Percentiles rank a stretch among this genome's conserved stretches.
phyloP scores from a whole-genome alignment of 2,113 vertebrate species.

The Mustela nigripes region DNA sequence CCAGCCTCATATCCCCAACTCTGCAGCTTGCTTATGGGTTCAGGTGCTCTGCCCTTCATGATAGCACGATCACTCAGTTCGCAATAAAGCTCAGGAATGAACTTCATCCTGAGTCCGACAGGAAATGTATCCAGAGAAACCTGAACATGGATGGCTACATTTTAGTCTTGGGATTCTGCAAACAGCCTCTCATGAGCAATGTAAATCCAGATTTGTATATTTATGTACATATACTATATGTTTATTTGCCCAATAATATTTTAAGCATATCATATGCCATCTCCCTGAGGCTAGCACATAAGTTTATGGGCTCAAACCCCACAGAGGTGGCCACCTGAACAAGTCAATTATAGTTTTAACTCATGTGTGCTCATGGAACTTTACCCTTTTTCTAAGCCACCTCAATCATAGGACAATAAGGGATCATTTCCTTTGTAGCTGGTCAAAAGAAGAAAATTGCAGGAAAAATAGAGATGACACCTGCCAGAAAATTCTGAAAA shows the following conservation, averaged over 20 bases:
- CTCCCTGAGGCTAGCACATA: slow-evolving; percentile 40
- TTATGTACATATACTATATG: background rate
- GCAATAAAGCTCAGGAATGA: background rate
- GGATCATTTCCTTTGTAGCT: background rate
- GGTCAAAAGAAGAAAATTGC: slow-evolving; percentile 48
- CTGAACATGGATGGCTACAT: background rate
- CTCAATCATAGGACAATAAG: slow-evolving; percentile 13
- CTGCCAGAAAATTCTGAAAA: background rate
- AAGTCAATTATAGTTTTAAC: slow-evolving; percentile 60
- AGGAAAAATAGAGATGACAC: background rate
- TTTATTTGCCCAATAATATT: slow-evolving; percentile 34
- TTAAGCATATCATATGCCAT: slow-evolving; percentile 51
- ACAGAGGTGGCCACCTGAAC: background rate
- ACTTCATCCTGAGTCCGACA: background rate
- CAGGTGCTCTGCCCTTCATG: background rate
- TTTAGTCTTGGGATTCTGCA: background rate
- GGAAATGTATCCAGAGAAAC: slow-evolving; percentile 38
- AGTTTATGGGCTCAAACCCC: slow-evolving; percentile 27
- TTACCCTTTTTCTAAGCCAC: slow-evolving; percentile 60
- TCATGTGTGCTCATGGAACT: background rate
- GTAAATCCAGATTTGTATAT: slow-evolving; percentile 46
- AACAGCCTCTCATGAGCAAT: background rate
- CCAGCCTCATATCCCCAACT: background rate
- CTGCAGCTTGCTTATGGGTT: background rate
- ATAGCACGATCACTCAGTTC: background rate